phyloP scores from a whole-genome alignment of 2,888 invertebrate genomes.

The Scelioninae gen. 1 region DNA sequence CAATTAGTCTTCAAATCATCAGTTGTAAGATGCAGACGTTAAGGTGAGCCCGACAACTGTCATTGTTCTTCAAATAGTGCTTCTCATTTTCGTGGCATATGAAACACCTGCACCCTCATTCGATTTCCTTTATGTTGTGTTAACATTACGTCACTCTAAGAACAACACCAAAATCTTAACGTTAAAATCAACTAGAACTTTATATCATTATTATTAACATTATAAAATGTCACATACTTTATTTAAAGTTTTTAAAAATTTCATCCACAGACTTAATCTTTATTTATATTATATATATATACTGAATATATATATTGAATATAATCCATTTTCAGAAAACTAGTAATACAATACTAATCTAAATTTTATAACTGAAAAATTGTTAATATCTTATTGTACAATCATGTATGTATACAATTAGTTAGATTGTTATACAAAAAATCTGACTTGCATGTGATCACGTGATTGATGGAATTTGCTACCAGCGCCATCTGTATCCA shows the following conservation, averaged over 20 bases:
- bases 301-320: too few species aligned
- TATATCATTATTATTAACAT: conserved; percentile 17
- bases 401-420: too few species aligned
- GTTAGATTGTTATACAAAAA: too few species aligned
- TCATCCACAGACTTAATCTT: too few species aligned
- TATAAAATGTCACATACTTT: neutral
- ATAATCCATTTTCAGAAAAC: too few species aligned
- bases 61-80: conserved; percentile 78
- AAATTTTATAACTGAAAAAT: too few species aligned
- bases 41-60: conserved; percentile 74
- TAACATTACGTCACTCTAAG: conserved; percentile 64
- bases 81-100: conserved; percentile 78
- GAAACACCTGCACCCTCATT: conserved; percentile 79
- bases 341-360: too few species aligned
- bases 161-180: conserved; percentile 42
- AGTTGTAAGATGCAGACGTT: conserved; percentile 77
- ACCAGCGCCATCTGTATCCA: too few species aligned
- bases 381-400: too few species aligned
- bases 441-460: too few species aligned
- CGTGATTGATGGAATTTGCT: too few species aligned
- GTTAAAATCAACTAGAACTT: conserved; percentile 26
- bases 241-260: neutral
- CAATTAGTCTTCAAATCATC: conserved; percentile 76
- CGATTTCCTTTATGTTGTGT: conserved; percentile 62
- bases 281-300: too few species aligned